phyloP scores from a whole-genome alignment of 92 coral and sea anemone genomes.

The Paragorgia papillata region DNA sequence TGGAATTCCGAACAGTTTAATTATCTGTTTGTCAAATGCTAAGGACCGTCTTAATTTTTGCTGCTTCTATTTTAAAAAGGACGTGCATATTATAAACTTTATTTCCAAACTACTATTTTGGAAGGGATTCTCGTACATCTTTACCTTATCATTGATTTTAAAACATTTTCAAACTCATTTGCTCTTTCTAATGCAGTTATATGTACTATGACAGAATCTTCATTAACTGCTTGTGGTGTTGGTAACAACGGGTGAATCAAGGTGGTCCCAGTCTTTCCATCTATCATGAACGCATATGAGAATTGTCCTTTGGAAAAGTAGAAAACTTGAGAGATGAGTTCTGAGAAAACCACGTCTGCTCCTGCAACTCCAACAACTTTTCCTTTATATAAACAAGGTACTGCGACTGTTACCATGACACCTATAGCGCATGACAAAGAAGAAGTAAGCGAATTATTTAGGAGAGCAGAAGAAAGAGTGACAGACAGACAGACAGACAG shows the following conservation, averaged over 20 bases:
- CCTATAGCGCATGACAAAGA: slow-evolving; percentile 32
- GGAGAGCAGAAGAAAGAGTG: neutral
- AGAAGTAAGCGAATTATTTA: neutral
- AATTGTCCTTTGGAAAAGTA: slow-evolving; percentile 63
- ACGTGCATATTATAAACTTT: too few relatives aligned
- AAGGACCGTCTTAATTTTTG: too few relatives aligned
- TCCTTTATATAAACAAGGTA: slow-evolving; percentile 57
- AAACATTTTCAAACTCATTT: slow-evolving; percentile 50
- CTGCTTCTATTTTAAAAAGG: too few relatives aligned
- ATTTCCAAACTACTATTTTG: too few relatives aligned
- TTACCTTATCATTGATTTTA: slow-evolving; percentile 44
- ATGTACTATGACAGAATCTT: slow-evolving; percentile 49
- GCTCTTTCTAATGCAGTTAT: slow-evolving; percentile 62
- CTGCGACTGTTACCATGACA: slow-evolving; percentile 56
- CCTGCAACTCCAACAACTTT: slow-evolving; percentile 72
- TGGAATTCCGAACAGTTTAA: too few relatives aligned
- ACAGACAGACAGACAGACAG: neutral
- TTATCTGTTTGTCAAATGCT: too few relatives aligned
- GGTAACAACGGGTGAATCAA: slow-evolving; percentile 65
- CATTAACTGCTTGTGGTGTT: slow-evolving; percentile 53
- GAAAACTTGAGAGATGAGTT: slow-evolving; percentile 64
- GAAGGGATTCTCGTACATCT: too few relatives aligned
- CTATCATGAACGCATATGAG: slow-evolving; percentile 62
- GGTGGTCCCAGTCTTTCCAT: slow-evolving; percentile 31
- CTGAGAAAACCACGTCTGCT: slow-evolving; percentile 61